Conservation (phyloP, 2,113 vertebrate genomes). For the Asarcornis scutulata region DNA sequence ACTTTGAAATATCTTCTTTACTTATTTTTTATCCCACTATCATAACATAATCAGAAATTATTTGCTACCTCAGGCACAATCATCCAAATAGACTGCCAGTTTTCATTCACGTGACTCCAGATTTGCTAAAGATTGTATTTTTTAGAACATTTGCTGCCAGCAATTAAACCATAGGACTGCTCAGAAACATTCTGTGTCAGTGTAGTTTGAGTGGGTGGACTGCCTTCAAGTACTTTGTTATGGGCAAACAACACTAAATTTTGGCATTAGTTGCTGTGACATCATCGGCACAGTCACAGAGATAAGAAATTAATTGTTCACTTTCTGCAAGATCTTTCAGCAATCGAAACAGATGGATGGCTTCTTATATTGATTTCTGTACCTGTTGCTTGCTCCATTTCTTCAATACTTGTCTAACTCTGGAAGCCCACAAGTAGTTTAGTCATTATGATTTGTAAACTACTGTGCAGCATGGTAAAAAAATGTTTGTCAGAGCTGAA, state of each 20-base stretch:
- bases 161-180: not conserved
- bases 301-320: not conserved
- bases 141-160: conserved; percentile 11
- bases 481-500: not conserved
- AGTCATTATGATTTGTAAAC: not conserved
- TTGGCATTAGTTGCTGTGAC: not conserved
- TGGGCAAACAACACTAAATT: not conserved
- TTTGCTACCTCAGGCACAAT: not conserved
- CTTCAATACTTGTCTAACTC: not conserved
- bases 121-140: not conserved
- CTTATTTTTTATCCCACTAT: not conserved
- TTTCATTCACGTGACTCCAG: not conserved
- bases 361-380: not conserved
- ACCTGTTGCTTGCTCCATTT: not conserved
- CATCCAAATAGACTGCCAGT: not conserved
- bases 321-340: conserved; percentile 5
- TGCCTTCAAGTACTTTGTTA: not conserved
- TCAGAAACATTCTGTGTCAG: not conserved
- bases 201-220: not conserved
- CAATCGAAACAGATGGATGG: not conserved
- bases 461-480: not conserved
- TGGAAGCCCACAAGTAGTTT: not conserved
- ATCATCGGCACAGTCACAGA: not conserved
- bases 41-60: not conserved
- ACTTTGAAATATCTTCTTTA: not conserved